Base-by-base conservation (phyloP, 2,888 invertebrate species). In the Notodonta ziczac region DNA sequence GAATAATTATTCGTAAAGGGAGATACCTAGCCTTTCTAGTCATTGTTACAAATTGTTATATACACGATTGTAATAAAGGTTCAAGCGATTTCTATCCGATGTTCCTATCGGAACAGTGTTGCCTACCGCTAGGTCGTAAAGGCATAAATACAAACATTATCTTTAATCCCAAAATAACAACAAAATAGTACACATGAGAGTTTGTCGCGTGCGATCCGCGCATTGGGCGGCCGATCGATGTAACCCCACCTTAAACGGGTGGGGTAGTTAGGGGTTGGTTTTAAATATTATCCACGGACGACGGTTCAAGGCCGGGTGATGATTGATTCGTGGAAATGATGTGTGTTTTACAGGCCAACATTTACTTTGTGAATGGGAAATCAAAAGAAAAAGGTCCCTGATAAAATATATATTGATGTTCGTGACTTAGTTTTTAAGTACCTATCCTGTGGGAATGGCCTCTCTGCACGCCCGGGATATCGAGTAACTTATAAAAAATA, bases 321-420 rank as follows among this genome's bases (percentile, higher is more conserved):
- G 67, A 70, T 72, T 67, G 69, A 70, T 70, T 68, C 66, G 67
- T 58, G 63, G 62, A 69, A 70, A 59, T 64, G 59, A 63, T 63
- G 62, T 62, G 62, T 50, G 53, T 42, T 44, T 24, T n/a, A 57
- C 39, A 64, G 57, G 57, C 63, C 55, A 57, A 56, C 51, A 42
- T 54, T 54, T 35, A 39, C 39, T 54, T 54, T 35, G 39, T 39
- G 39, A 39, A 54, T 54, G 39, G 10, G 8, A 35, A 9, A 52
- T 52, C 16, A 52, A 52, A 24, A 16, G 51, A 51, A 48, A 48
- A 14, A 50, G 16, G 16, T 7, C 8, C 12, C 16, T 50, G 0
- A 16, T 16, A 50, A 50, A 10, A 16, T 16, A 16, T 50, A 16
- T 14, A 16, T 4, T 16, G 8, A 16, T 8, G 14, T 16, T 16